Evolutionary conservation across 2,888 invertebrate genomes (phyloP), one percentile per base, ranked within the genome.

Genomic region (Adelognathus sp.): DNA sequence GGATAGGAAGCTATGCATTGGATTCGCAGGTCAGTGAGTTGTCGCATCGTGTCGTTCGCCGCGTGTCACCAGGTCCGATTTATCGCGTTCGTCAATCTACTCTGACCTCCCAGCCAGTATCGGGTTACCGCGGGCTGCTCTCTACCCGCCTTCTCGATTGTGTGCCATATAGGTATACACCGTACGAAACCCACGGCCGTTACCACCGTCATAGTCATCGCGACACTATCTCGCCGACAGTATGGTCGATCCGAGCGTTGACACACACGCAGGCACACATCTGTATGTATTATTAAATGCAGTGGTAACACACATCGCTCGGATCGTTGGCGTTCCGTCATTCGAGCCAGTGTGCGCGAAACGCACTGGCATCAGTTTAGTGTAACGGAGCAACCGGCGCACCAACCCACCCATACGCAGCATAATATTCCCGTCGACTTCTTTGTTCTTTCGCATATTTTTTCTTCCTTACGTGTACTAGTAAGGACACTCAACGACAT

Each of bases 21-120:
- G 89, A 91, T 91, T 91, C 88, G 90, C 91, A 89, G 91, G 91
- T 91, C 91, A 91, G 88, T 91, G 90, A 83, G 90, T 86, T 90
- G 91, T 91, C 91, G 88, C 85, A 84, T 88, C 87, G 86, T 82
- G 85, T 90, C 86, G 85, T 82, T 87, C 87, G 85, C 76, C 85
- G 80, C 84, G 83, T 88, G 87, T 89, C 89, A 88, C 84, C 84
- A 81, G 85, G 85, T 83, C 85, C 87, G 89, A 89, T 89, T 91
- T 91, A 91, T 91, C 91, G 87, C 86, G 83, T 86, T 87, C 89
- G 90, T 91, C 91, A 90, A 91, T 91, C 91, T 90, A 80, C 77
- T 67, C 87, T 90, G 90, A 90, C 91, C 90, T 90, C 89, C 87
- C 85, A 87, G 84, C 85, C 74, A 85, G 85, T 88, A 90, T 90